Evolutionary conservation across 1,140 invertebrate species (phyloP), one percentile per base, ranked within the genome.

Genomic region (Hyles vespertilio): DNA sequence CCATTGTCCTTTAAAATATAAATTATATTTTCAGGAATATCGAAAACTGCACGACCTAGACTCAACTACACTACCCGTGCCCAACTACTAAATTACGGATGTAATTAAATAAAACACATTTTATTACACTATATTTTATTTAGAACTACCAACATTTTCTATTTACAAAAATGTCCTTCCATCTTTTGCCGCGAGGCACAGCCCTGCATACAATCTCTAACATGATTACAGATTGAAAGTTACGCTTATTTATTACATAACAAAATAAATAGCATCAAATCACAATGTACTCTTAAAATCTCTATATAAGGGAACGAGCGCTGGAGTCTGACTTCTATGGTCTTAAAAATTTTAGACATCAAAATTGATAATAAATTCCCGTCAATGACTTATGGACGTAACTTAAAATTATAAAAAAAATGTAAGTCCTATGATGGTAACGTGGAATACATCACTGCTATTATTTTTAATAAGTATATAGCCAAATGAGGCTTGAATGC

Each of bases 41-140:
- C 69, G 64, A 57, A 76, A 67, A 66, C 10, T 59, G 0, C 70
- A 75, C 46, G 51, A 53, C 11, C 63, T 81, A 32, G 57, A 78
- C 50, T 12, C 49, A 2, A 61, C 69, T 45, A 63, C 56, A 33
- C 51, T 72, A 6, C 63, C 62, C n/a, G 47, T 77, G 36, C 12
- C 32, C 11, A 69, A 79, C 40, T 70, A 71, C 49, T 69, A 12
- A 45, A 43, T 58, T 33, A 11, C 48, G n/a, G 52, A 58, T 58
- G 55, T 51, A 43, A 34, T 60, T n/a, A 68, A 79, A 72, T 70
- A 73, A 86, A 86, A 79, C 49, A 67, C 61, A 65, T 70, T 82
- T 82, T 81, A 82, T 86, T 81, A 79, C 76, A 79, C 77, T 84
- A 81, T 72, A 72, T 72, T 86, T 81, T 84, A 84, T 83, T 87